Evolutionary conservation across 2,797 vertebrate genomes (phyloP), one percentile per base, ranked within the genome.

Genomic region (Borostomias antarcticus): DNA sequence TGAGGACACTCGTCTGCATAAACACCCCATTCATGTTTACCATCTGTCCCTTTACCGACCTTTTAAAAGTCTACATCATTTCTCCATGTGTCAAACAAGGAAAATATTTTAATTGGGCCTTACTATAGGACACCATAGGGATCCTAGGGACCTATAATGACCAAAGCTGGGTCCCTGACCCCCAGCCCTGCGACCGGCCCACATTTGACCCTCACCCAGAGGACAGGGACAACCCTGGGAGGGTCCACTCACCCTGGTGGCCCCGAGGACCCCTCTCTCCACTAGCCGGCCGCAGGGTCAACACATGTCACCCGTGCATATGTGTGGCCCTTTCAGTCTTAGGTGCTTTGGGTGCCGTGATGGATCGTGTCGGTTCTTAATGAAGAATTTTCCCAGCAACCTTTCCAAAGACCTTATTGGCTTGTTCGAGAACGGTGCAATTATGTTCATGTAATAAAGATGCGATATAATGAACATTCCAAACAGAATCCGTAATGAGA

Each of bases 311-410:
- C 73, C 78, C 54, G 37, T 19, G 71, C 61, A 45, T 58, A 63
- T 80, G n/a, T 76, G 70, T 72, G 56, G 72, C 74, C 21, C 33
- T 19, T 21, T 58, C 45, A 80, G 73, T 72, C 69, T 80, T 67
- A 75, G 48, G 68, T 77, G 69, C 73, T 88, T 2, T 33, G 59
- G 43, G 35, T 70, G 77, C 77, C 75, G 76, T 85, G 78, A 89
- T 87, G 85, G 83, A 86, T 90, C 78, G 79, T 84, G 47, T 75
- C 58, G 57, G 40, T 78, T 82, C 87, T 84, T 87, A 89, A 88
- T 88, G 82, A 87, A 82, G 26, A 66, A 28, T 66, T 68, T 74
- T 65, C 52, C 51, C 30, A 70, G 67, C 76, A 80, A 76, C 75
- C 75, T 53, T 58, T 71, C 77, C n/a, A 70, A 56, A 74, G 74